Conservation (phyloP, 2,797 vertebrate species). For the Spondyliosoma cantharus region DNA sequence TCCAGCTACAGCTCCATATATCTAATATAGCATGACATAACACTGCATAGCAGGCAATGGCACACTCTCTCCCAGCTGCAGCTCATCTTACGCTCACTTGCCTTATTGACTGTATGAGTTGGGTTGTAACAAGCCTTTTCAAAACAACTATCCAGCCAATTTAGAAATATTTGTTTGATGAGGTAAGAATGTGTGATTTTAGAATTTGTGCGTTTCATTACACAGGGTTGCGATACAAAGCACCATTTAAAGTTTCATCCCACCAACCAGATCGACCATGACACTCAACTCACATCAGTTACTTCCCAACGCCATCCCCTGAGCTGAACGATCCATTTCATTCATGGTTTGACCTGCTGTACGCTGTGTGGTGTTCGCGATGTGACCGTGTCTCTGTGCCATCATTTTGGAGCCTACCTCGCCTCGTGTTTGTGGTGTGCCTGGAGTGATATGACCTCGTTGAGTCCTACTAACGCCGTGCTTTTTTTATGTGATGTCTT, state of each 20-base stretch:
- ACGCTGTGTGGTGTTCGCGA: conserved; percentile 56
- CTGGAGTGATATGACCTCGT: conserved; percentile 80
- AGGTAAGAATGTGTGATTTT: conserved; percentile 8
- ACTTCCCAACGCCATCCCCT: conserved; percentile 27
- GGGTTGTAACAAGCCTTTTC: background rate
- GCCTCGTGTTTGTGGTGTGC: conserved; percentile 77
- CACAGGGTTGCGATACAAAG: conserved; percentile 42
- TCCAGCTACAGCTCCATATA: conserved; percentile 24
- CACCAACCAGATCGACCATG: conserved; percentile 41
- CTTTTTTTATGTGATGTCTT: conserved; percentile 58
- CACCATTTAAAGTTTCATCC: conserved; percentile 54
- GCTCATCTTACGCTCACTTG: conserved; percentile 13
- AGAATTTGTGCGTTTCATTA: conserved; percentile 17
- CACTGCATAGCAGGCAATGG: conserved; percentile 29
- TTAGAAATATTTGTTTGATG: background rate
- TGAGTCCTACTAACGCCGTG: conserved; percentile 63
- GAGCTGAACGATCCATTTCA: conserved; percentile 60
- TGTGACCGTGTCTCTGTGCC: conserved; percentile 72
- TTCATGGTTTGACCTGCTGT: conserved; percentile 64
- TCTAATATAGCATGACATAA: conserved; percentile 52
- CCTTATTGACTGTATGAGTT: background rate
- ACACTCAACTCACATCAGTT: conserved; percentile 42
- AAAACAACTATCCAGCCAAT: conserved; percentile 7
- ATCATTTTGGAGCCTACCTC: conserved; percentile 53
- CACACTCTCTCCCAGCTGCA: conserved; percentile 33